phyloP scores from a whole-genome alignment of 37 sponge, comb jelly and placozoan species.

The Halichondria panicea region DNA sequence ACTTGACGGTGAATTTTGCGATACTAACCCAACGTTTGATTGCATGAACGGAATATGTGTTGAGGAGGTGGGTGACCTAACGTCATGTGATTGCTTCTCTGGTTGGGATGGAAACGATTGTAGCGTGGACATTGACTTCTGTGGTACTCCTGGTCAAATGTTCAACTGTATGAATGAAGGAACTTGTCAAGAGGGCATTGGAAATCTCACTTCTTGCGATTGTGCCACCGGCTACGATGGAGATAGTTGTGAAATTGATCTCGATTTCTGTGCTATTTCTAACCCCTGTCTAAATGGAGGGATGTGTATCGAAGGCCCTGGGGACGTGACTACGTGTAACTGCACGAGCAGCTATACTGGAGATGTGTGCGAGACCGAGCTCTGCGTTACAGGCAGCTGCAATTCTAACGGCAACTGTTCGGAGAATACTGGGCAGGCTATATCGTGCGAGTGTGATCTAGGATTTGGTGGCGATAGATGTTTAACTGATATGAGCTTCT shows the following conservation, averaged over 20 bases:
- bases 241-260: slow-evolving; percentile 4
- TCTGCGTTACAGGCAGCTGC: slow-evolving; percentile 18
- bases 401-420: slow-evolving; percentile 30
- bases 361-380: slow-evolving; percentile 8
- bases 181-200: slow-evolving; percentile 43
- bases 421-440: slow-evolving; percentile 22
- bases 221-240: slow-evolving; percentile 39
- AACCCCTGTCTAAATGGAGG: slow-evolving; percentile 47
- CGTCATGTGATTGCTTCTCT: slow-evolving; percentile 15
- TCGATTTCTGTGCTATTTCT: not conserved
- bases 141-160: slow-evolving; percentile 13
- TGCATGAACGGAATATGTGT: slow-evolving; percentile 37
- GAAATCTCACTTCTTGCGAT: slow-evolving; percentile 14
- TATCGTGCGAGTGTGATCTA: slow-evolving; percentile 29
- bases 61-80: not conserved
- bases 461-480: slow-evolving; percentile 32
- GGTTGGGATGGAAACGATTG: slow-evolving; percentile 17
- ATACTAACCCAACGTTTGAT: not conserved
- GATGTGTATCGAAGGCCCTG: slow-evolving; percentile 48
- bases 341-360: slow-evolving; percentile 53
- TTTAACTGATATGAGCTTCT: slow-evolving; percentile 5
- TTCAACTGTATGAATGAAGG: slow-evolving; percentile 58
- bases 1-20: slow-evolving; percentile 16
- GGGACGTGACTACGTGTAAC: slow-evolving; percentile 13
- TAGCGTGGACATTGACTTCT: slow-evolving; percentile 8